Percentiles rank a stretch among this genome's conserved stretches.
Evolutionary conservation across 2,797 vertebrate species (phyloP).

Genomic region (Gila robusta): DNA sequence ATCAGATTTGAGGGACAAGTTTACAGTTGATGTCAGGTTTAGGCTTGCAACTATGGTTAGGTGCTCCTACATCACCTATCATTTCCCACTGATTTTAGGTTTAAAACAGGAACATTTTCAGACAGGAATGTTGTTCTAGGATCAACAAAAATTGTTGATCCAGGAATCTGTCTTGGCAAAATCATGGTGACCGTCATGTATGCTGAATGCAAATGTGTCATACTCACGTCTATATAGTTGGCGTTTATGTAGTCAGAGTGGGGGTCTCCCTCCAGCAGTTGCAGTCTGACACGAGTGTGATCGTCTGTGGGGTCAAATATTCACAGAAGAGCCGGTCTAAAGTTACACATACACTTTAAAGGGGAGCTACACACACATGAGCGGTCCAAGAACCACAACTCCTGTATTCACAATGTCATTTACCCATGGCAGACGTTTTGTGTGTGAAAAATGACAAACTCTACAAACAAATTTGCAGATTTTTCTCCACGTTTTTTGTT

Average conservation of each 20-base stretch:
- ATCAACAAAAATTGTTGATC: not conserved
- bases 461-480: too few relatives aligned
- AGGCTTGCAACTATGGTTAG: not conserved
- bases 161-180: not conserved
- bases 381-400: not conserved
- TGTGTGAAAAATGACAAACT: not conserved
- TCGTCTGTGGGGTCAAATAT: constrained; percentile 91
- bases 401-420: not conserved
- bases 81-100: not conserved
- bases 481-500: too few relatives aligned
- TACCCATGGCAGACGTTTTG: not conserved
- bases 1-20: not conserved
- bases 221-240: constrained; percentile 96
- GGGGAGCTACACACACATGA: constrained; percentile 41
- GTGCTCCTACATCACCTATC: not conserved
- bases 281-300: constrained; percentile 94
- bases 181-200: not conserved
- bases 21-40: not conserved
- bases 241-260: constrained; percentile 98
- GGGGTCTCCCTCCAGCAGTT: constrained; percentile 93
- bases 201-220: not conserved
- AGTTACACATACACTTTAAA: constrained; percentile 81
- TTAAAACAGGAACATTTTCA: not conserved
- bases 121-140: not conserved
- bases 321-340: constrained; percentile 80